phyloP scores from a whole-genome alignment of 2,888 invertebrate species.

The Coelinius sp. region DNA sequence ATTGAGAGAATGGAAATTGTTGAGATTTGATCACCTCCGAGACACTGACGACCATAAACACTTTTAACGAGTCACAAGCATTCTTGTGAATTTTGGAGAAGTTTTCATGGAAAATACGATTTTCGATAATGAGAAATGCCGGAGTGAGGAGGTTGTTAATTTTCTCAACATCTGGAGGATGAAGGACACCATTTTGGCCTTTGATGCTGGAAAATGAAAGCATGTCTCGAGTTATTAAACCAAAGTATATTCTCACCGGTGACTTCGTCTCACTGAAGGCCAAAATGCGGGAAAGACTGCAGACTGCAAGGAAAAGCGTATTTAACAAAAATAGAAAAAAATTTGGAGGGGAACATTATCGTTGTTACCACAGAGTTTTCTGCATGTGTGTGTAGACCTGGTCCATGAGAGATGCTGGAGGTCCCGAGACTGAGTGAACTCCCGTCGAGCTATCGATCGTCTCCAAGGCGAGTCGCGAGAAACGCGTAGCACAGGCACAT shows the following conservation, averaged over 20 bases:
- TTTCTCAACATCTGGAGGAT: neutral
- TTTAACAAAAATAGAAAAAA: neutral
- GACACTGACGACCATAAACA: too few relatives aligned
- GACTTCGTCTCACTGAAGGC: neutral
- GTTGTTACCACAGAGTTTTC: neutral
- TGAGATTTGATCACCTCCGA: too few relatives aligned
- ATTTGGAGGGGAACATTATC: neutral
- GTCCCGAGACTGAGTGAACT: conserved; percentile 33
- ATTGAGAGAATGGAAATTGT: neutral
- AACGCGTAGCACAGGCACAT: conserved; percentile 21
- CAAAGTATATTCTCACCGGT: neutral
- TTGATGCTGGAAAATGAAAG: conserved; percentile 5
- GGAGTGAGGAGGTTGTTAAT: neutral
- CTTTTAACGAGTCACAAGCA: too few relatives aligned
- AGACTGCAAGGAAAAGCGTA: neutral
- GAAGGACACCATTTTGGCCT: neutral
- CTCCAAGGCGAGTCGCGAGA: neutral
- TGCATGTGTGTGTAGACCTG: conserved; percentile 8
- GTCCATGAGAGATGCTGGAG: conserved; percentile 32
- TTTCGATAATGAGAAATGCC: neutral
- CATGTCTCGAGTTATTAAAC: conserved; percentile 1
- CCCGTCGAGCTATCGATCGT: conserved; percentile 41
- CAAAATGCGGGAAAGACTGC: neutral
- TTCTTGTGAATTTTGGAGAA: too few relatives aligned
- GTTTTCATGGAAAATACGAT: neutral